These are phyloP conservation scores for Danio choprae DNA, from an alignment of 2,797 vertebrate species.

Conservation along the genomic window DNA sequence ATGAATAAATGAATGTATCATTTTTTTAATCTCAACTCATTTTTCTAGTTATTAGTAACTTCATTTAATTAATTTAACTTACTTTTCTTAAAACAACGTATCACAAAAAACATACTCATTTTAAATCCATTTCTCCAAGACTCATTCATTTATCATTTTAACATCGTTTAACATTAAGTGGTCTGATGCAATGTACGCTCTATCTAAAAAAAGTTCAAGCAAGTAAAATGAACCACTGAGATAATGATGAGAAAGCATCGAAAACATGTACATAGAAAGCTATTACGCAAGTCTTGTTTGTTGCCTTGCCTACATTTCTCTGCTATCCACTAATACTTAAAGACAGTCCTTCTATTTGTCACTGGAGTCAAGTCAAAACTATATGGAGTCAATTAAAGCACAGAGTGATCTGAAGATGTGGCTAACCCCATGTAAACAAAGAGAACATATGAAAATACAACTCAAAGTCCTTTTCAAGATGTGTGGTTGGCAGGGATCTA, in stretches of 20 bases:
- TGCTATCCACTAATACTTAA: conserved; percentile 55
- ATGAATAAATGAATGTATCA: too few species aligned
- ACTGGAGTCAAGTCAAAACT: conserved; percentile 52
- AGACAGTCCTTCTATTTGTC: conserved; percentile 49
- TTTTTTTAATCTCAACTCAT: too few species aligned
- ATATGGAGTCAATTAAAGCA: conserved; percentile 62
- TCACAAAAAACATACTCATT: neutral
- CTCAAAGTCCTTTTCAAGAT: conserved; percentile 52
- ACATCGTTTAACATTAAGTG: conserved; percentile 11
- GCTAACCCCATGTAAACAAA: conserved; percentile 57
- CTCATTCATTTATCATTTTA: conserved; percentile 12
- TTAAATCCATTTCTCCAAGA: neutral
- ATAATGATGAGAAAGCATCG: conserved; percentile 21
- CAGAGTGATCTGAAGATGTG: conserved; percentile 59
- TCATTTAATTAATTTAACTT: too few species aligned
- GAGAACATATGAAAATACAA: conserved; percentile 52
- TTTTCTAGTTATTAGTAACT: too few species aligned
- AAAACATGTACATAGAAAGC: conserved; percentile 21
- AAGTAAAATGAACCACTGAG: conserved; percentile 24
- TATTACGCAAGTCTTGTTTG: conserved; percentile 54
- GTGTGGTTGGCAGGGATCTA: conserved; percentile 50
- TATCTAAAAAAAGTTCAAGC: conserved; percentile 29
- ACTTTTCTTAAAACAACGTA: neutral
- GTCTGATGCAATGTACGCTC: neutral
- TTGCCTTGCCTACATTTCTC: conserved; percentile 40